phyloP scores from a whole-genome alignment of 30 jellyfish, hydroid and myxozoan genomes.

The Pelagia noctiluca region DNA sequence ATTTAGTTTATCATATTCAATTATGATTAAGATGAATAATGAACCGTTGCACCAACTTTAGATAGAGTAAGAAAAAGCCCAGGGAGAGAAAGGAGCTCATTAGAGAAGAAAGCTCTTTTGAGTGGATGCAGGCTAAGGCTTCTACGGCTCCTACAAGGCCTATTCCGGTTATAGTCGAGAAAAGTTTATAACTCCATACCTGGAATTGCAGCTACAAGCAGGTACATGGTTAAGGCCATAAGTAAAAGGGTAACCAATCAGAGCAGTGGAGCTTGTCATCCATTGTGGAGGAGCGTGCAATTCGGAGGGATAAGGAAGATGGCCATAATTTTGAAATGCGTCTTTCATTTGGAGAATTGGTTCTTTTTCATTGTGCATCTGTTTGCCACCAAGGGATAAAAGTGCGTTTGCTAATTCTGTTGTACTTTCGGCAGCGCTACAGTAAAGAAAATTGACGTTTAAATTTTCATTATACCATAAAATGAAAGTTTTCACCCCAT shows the following conservation, averaged over 20 bases:
- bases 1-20: too few relatives aligned
- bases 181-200: conserved; percentile 10
- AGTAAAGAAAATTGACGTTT: too few relatives aligned
- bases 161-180: too few relatives aligned
- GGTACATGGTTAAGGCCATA: conserved; percentile 40
- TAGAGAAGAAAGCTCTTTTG: too few relatives aligned
- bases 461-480: too few relatives aligned
- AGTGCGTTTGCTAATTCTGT: conserved; percentile 61
- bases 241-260: conserved; percentile 46
- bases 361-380: background rate
- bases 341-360: background rate
- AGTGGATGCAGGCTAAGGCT: too few relatives aligned
- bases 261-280: conserved; percentile 44
- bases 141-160: too few relatives aligned
- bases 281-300: background rate
- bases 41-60: too few relatives aligned
- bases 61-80: too few relatives aligned
- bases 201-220: conserved; percentile 51
- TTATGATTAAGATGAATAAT: too few relatives aligned
- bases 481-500: too few relatives aligned
- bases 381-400: conserved; percentile 45
- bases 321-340: background rate
- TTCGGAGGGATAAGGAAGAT: background rate
- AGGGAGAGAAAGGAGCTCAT: too few relatives aligned
- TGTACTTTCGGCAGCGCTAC: conserved; percentile 8